phyloP scores from a whole-genome alignment of 1,140 invertebrate genomes.

The Meteorus sp. region DNA sequence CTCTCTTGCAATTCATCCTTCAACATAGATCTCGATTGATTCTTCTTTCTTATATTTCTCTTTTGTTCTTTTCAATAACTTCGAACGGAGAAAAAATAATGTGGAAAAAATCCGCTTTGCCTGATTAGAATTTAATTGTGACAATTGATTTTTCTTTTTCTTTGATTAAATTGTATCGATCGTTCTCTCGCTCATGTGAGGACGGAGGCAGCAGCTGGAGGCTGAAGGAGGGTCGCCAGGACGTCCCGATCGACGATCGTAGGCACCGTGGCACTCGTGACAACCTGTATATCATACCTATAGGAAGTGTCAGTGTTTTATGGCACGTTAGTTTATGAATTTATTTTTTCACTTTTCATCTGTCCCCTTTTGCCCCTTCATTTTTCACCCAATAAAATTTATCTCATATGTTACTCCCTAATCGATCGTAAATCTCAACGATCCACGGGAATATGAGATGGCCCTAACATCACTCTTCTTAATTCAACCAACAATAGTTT shows the following conservation, averaged over 20 bases:
- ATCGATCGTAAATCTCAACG: constrained; percentile 7
- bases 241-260: constrained; percentile 39
- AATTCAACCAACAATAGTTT: not conserved
- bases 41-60: no score
- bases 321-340: constrained; percentile 13
- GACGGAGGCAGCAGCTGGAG: constrained; percentile 44
- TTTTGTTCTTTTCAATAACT: no score
- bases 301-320: constrained; percentile 29
- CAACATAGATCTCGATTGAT: no score
- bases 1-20: not conserved
- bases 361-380: not conserved
- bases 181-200: constrained; percentile 35
- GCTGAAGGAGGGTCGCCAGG: constrained; percentile 39
- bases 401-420: not conserved
- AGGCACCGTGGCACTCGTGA: constrained; percentile 35
- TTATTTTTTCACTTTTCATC: constrained; percentile 2
- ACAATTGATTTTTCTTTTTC: constrained; percentile 13
- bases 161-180: constrained; percentile 30
- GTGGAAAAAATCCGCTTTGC: no score
- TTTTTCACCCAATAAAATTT: not conserved
- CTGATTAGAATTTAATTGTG: not conserved
- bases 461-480: not conserved
- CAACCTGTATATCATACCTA: constrained; percentile 43
- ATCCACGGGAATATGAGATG: constrained; percentile 1
- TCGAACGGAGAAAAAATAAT: no score